A percentile compares a stretch with the other conserved stretches of the same genome.
These are phyloP conservation scores for Zosterops lateralis DNA, from an alignment of 2,113 vertebrate genomes.

Conservation along the genomic window DNA sequence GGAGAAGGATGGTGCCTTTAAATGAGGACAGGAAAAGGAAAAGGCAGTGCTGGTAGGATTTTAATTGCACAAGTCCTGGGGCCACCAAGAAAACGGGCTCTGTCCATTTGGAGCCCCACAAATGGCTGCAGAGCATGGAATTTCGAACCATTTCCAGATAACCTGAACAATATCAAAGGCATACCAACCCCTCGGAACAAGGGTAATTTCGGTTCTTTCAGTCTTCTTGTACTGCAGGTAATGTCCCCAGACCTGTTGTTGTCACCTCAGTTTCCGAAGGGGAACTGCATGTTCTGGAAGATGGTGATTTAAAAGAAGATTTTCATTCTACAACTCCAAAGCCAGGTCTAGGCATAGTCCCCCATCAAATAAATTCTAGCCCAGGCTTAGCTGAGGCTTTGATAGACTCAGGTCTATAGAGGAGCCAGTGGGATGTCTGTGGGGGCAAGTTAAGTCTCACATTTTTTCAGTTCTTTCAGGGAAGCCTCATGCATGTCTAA, in stretches of 20 bases:
- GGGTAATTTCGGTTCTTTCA: neutral
- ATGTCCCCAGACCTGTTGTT: neutral
- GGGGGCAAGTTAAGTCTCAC: neutral
- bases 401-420: neutral
- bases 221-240: neutral
- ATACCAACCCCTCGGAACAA: neutral
- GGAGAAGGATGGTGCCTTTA: neutral
- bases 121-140: neutral
- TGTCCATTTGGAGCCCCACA: neutral
- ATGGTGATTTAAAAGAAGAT: neutral
- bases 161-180: neutral
- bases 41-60: neutral
- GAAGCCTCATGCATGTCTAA: neutral
- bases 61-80: neutral
- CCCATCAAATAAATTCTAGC: neutral
- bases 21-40: neutral
- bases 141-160: neutral
- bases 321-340: neutral
- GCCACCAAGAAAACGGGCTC: neutral
- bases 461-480: neutral
- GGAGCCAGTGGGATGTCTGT: neutral
- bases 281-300: neutral
- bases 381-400: neutral
- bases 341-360: neutral
- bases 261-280: accelerated